Base-by-base conservation (phyloP, 2,888 invertebrate species). In the Bugulina stolonifera region DNA sequence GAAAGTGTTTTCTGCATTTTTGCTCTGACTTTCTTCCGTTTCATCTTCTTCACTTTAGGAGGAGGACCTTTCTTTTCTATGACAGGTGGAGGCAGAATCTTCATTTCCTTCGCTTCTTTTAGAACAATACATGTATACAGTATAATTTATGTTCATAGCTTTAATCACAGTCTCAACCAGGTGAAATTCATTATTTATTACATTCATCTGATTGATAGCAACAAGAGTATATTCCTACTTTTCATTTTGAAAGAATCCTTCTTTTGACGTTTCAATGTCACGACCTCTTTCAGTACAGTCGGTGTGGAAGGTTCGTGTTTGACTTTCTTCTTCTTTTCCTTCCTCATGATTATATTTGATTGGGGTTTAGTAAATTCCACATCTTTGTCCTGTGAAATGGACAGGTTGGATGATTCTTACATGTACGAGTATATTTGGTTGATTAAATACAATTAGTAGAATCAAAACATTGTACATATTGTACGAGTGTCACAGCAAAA, bases 321-420 rank as follows among this genome's bases (percentile, higher is more conserved):
- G 69, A 32, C 78, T 80, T 71, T 79, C 78, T 74, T 79, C 77
- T 69, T 79, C 79, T 73, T 79, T 78, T 75, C 70, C 74, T 76
- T 76, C 72, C 75, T 75, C 27, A 32, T 32, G 22, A 14, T 32
- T 10, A 64, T 32, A 18, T 3, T 43, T 43, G 43, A 43, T 10
- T 43, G 32, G 3, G 64, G 64, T 64, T 64, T 64, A 29, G 34
- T 34, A n/a, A 64, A 64, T 32, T 64, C 64, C 5, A 32, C 3
- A 2, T 64, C 64, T 32, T 27, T 64, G 2, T 64, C 64, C 64
- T 64, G n/a, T n/a, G n/a, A n/a, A n/a, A n/a, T n/a, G n/a, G n/a
- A n/a, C n/a, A n/a, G n/a, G n/a, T n/a, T n/a, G n/a, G n/a, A n/a
- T n/a, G n/a, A n/a, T n/a, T n/a, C n/a, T n/a, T n/a, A n/a, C n/a